These are phyloP conservation scores for Drosophila ustulata DNA, from an alignment of 2,888 invertebrate species.

Conservation along the genomic window DNA sequence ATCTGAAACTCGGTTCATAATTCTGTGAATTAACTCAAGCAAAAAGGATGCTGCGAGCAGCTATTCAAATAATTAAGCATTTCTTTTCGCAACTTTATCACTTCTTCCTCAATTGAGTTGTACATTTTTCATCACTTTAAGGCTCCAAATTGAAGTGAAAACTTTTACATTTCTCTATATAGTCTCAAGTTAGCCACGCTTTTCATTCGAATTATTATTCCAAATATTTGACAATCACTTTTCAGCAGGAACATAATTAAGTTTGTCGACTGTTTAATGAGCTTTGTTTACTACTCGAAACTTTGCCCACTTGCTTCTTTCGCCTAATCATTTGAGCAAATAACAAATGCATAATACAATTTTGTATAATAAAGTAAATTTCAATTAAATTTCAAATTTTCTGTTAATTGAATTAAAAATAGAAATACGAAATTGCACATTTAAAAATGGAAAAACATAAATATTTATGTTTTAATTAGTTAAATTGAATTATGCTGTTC, in stretches of 20 bases:
- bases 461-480: too few relatives aligned
- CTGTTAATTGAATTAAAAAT: too few relatives aligned
- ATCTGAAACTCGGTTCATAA: conserved; percentile 12
- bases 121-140: not conserved
- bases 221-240: conserved; percentile 12
- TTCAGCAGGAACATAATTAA: conserved; percentile 1
- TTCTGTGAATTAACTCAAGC: conserved; percentile 29
- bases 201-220: conserved; percentile 4
- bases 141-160: not conserved
- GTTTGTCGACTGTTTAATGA: conserved; percentile 10
- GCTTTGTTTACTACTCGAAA: not conserved
- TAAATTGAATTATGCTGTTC: too few relatives aligned
- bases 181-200: not conserved
- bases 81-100: conserved; percentile 10
- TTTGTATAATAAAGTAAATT: too few relatives aligned
- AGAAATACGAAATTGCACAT: too few relatives aligned
- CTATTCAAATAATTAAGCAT: conserved; percentile 21
- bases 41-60: conserved; percentile 19
- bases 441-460: too few relatives aligned
- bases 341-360: not conserved
- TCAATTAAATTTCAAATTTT: too few relatives aligned
- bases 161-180: not conserved
- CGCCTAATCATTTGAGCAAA: not conserved
- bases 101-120: conserved; percentile 10
- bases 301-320: not conserved